These are phyloP conservation scores for Darevskia mixta DNA, from an alignment of 2,797 vertebrate genomes.

Conservation along the genomic window DNA sequence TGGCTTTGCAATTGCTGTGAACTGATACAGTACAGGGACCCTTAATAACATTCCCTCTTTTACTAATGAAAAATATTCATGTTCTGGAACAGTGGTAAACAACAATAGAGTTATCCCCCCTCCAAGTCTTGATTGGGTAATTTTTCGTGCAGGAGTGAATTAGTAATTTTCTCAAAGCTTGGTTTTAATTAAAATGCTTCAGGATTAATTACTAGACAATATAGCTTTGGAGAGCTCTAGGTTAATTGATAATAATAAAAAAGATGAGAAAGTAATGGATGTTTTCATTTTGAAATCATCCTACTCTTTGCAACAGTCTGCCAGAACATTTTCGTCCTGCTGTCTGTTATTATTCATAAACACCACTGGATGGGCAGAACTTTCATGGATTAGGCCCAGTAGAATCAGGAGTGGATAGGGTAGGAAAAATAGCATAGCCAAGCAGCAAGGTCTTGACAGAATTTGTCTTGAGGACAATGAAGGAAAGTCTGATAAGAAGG, in stretches of 20 bases:
- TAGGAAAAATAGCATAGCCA: not conserved
- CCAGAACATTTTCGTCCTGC: not conserved
- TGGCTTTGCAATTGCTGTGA: conserved; percentile 57
- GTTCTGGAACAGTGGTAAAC: conserved; percentile 46
- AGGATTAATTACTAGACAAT: not conserved
- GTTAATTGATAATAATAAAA: conserved; percentile 31
- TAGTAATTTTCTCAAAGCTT: not conserved
- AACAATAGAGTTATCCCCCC: conserved; percentile 37
- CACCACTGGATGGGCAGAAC: not conserved
- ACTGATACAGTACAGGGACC: conserved; percentile 60
- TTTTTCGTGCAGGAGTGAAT: not conserved
- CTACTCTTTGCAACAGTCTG: not conserved
- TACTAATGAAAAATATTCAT: conserved; percentile 38
- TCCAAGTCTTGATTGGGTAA: conserved; percentile 26
- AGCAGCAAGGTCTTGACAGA: not conserved
- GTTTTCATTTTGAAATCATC: not conserved
- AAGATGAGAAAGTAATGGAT: conserved; percentile 23
- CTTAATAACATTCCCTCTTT: conserved; percentile 45
- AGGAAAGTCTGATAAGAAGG: no score
- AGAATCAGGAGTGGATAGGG: not conserved
- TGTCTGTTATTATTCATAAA: not conserved
- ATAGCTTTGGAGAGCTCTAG: not conserved
- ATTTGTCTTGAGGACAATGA: no score
- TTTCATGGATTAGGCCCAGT: not conserved
- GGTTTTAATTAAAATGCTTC: conserved; percentile 23